Evolutionary conservation across 2,888 invertebrate genomes (phyloP), one percentile per base, ranked within the genome.

Genomic region (Microctonus hyperodae): DNA sequence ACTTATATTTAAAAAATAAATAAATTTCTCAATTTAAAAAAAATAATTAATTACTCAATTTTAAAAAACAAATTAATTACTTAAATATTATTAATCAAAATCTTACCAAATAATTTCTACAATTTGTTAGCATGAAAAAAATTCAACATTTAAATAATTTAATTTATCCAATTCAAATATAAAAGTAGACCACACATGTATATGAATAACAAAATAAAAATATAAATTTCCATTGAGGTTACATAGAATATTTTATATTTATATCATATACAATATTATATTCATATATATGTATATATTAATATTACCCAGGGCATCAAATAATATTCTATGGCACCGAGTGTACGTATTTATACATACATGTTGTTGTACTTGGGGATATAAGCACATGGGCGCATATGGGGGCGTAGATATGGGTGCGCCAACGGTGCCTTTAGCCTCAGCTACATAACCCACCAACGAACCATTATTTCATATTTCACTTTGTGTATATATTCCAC

Each of bases 321-420:
- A 40, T 33, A 50, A 64, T 48, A 33, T 35, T 48, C 28, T 50
- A 55, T 56, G 40, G 55, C 40, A 58, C 22, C 16, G 37, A 51
- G 44, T 62, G 57, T 22, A 35, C 61, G 68, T 35, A 55, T 62
- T 57, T 67, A 66, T 40, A 67, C 73, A 69, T 73, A 76, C 70
- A 75, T 69, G 70, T 70, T 51, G 51, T 51, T 69, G 65, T 70
- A 70, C 69, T 69, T 72, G 68, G 61, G 51, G 64, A 64, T 75
- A 76, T 74, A 75, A 73, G 73, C 75, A 81, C 76, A 81, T 78
- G 79, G 76, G 77, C 44, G 44, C 77, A 78, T 78, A 83, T 81
- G 83, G 83, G 83, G 83, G 83, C 83, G 83, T 83, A 83, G 82
- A 83, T 80, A 83, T 83, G 83, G 83, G 83, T 83, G 83, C 83